These are phyloP conservation scores for Paramisgurnus dabryanus DNA, from an alignment of 2,113 vertebrate genomes.

Conservation along the genomic window DNA sequence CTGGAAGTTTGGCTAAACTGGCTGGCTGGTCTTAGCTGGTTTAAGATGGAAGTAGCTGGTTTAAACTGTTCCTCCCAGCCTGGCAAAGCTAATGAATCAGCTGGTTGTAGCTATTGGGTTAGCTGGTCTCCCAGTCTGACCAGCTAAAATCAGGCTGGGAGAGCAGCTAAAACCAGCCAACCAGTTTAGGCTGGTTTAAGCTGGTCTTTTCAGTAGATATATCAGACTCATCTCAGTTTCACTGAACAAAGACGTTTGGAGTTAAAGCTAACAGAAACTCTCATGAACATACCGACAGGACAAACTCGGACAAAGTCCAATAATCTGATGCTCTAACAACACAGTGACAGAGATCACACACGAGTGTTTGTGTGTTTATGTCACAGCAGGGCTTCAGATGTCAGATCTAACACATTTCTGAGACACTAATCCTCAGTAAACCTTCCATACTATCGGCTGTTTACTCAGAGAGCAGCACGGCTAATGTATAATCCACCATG, in stretches of 20 bases:
- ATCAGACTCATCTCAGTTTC: no score
- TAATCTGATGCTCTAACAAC: neutral
- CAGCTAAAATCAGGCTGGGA: no score
- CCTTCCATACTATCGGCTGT: conserved; percentile 54
- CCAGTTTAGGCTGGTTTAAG: no score
- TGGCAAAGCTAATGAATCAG: no score
- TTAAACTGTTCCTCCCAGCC: no score
- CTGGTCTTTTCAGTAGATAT: no score
- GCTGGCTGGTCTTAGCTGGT: no score
- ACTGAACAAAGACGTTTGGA: neutral
- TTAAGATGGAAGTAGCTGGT: no score
- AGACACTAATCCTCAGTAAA: conserved; percentile 41
- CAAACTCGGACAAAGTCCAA: conserved; percentile 29
- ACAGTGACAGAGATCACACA: conserved; percentile 22
- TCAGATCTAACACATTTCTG: neutral
- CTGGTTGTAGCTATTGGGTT: no score
- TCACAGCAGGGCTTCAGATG: conserved; percentile 19
- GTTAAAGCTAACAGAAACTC: neutral
- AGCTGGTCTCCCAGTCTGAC: no score
- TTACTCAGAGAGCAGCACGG: conserved; percentile 31
- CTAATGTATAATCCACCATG: conserved; percentile 51
- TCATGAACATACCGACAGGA: neutral
- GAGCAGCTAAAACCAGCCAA: no score
- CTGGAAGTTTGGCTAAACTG: no score
- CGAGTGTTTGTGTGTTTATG: conserved; percentile 11